These are phyloP conservation scores for Calcarius lapponicus DNA, from an alignment of 2,797 vertebrate genomes.

Conservation along the genomic window DNA sequence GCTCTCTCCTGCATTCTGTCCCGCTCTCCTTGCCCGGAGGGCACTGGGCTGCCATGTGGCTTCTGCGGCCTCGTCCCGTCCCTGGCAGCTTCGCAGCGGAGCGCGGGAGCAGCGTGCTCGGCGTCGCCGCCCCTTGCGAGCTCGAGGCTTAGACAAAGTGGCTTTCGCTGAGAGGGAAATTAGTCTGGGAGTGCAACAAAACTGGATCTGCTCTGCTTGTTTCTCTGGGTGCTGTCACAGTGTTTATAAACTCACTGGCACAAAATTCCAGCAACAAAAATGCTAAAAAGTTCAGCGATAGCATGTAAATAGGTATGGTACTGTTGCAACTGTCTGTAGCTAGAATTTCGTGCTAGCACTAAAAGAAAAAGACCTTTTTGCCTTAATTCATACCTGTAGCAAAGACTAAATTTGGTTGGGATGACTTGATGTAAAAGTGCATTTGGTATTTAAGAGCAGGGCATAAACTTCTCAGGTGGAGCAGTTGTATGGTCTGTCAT, in stretches of 20 bases:
- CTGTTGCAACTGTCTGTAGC: not conserved
- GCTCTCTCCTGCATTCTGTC: not conserved
- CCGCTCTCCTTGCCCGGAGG: not conserved
- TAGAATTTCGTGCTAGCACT: not conserved
- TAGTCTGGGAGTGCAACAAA: not conserved
- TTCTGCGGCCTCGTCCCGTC: fast-evolving
- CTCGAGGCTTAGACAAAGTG: not conserved
- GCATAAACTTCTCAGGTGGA: not conserved
- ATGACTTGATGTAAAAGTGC: not conserved
- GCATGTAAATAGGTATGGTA: not conserved
- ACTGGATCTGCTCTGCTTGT: not conserved
- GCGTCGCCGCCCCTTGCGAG: not conserved
- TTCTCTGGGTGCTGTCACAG: not conserved
- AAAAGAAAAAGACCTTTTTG: not conserved
- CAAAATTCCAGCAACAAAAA: not conserved
- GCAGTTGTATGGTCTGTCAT: not conserved
- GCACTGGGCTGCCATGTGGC: fast-evolving
- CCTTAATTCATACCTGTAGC: not conserved
- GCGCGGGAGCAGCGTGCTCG: not conserved
- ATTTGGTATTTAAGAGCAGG: not conserved
- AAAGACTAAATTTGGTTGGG: not conserved
- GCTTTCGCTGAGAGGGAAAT: not conserved
- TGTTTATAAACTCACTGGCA: not conserved
- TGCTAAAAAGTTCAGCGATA: not conserved
- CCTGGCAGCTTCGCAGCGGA: not conserved